phyloP scores from a whole-genome alignment of 1,140 invertebrate species.

The Leptinotarsa undecemlineata region DNA sequence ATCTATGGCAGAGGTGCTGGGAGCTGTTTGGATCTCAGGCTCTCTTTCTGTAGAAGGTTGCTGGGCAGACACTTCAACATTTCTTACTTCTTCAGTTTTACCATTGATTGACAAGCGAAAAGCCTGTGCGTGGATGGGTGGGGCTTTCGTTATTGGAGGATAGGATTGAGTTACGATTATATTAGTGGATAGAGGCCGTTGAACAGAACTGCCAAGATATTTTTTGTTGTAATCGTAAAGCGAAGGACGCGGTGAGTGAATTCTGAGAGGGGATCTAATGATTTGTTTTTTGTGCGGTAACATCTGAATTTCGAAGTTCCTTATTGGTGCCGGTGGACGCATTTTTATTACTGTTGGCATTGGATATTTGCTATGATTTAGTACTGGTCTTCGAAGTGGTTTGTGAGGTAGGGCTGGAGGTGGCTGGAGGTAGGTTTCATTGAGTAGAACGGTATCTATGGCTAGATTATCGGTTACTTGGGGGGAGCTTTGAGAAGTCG shows the following conservation, averaged over 20 bases:
- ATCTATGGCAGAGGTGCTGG: constrained; percentile 20
- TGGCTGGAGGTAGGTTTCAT: constrained; percentile 15
- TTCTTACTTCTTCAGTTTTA: constrained; percentile 28
- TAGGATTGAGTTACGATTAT: constrained; percentile 2
- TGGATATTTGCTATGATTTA: background rate
- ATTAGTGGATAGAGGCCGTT: background rate
- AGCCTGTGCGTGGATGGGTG: background rate
- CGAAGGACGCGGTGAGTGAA: background rate
- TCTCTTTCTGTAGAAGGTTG: constrained; percentile 49
- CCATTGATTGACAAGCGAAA: constrained; percentile 19
- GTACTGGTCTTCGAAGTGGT: constrained; percentile 4
- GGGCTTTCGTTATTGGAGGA: background rate
- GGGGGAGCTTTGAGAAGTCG: constrained; percentile 10
- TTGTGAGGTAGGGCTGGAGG: background rate
- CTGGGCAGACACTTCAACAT: constrained; percentile 46
- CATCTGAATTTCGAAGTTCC: background rate
- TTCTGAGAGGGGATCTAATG: background rate
- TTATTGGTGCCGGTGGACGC: background rate
- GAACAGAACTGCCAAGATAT: background rate
- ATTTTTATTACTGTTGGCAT: constrained; percentile 8
- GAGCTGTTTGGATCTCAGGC: constrained; percentile 35
- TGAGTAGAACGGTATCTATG: constrained; percentile 5
- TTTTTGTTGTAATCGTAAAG: background rate
- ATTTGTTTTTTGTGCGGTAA: constrained; percentile 9
- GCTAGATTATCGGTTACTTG: constrained; percentile 12